Conservation (phyloP, 2,888 invertebrate species). For the Chrysotoxum bicinctum region DNA sequence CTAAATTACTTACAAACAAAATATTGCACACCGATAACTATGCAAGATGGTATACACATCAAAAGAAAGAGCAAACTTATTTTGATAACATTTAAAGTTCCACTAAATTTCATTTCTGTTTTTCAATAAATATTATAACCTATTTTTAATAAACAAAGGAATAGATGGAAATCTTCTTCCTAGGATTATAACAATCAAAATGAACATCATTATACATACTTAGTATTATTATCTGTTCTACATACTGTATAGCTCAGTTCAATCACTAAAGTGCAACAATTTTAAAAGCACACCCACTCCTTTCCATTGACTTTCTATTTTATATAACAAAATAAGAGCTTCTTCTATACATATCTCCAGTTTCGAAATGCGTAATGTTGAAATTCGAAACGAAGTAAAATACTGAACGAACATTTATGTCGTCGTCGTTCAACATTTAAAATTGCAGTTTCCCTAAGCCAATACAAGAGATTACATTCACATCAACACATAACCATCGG, state of each 20-base stretch:
- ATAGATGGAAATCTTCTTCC: too few species aligned
- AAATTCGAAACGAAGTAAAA: slow-evolving; percentile 18
- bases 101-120: too few species aligned
- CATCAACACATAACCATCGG: background rate
- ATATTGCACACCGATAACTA: too few species aligned
- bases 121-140: too few species aligned
- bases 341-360: background rate
- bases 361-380: slow-evolving; percentile 8
- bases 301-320: background rate
- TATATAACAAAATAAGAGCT: background rate
- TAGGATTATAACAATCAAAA: too few species aligned
- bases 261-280: slow-evolving; percentile 15
- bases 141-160: too few species aligned
- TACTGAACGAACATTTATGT: background rate
- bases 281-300: background rate
- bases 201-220: too few species aligned
- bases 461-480: slow-evolving; percentile 17
- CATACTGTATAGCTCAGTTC: background rate
- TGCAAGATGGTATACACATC: too few species aligned
- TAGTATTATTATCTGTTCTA: background rate
- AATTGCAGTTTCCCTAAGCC: background rate
- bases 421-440: slow-evolving; percentile 1
- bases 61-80: too few species aligned
- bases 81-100: too few species aligned
- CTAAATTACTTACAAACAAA: too few species aligned